Conservation (phyloP, 1,140 invertebrate species). For the Aporrectodea caliginosa region DNA sequence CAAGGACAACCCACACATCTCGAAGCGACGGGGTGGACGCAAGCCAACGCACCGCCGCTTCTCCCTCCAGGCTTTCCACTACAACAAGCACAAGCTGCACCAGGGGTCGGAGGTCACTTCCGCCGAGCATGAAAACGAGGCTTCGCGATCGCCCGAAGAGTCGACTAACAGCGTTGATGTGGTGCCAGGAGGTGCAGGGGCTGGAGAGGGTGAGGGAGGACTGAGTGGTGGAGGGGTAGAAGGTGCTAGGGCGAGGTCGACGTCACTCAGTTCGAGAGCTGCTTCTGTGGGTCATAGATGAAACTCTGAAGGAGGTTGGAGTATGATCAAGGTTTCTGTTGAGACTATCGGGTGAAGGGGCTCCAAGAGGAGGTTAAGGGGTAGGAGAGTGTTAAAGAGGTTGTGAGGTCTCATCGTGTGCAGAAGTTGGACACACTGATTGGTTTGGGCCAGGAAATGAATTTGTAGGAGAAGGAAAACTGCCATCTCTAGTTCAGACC, state of each 20-base stretch:
- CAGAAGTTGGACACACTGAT: too few relatives aligned
- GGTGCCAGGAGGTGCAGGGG: slow-evolving; percentile 22
- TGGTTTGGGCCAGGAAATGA: too few relatives aligned
- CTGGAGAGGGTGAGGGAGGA: neutral
- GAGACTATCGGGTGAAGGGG: too few relatives aligned
- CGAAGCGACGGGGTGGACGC: slow-evolving; percentile 81
- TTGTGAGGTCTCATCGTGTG: too few relatives aligned
- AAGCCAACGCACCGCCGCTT: slow-evolving; percentile 85
- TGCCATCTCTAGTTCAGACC: too few relatives aligned
- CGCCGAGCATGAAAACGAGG: slow-evolving; percentile 40
- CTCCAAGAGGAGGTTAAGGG: too few relatives aligned
- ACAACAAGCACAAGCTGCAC: slow-evolving; percentile 53
- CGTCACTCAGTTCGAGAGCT: neutral
- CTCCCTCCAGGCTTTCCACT: slow-evolving; percentile 66
- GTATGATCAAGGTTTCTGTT: too few relatives aligned
- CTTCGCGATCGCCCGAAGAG: slow-evolving; percentile 58
- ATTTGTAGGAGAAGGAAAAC: too few relatives aligned
- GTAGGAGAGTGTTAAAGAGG: too few relatives aligned
- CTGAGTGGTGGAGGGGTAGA: neutral
- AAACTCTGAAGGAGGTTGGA: too few relatives aligned
- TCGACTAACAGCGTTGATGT: slow-evolving; percentile 56
- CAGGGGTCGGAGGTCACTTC: slow-evolving; percentile 41
- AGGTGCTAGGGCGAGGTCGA: neutral
- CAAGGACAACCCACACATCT: slow-evolving; percentile 91
- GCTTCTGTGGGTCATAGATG: neutral